Evolutionary conservation across 2,888 invertebrate genomes (phyloP), one percentile per base, ranked within the genome.

Genomic region (Protophormia terraenovae): DNA sequence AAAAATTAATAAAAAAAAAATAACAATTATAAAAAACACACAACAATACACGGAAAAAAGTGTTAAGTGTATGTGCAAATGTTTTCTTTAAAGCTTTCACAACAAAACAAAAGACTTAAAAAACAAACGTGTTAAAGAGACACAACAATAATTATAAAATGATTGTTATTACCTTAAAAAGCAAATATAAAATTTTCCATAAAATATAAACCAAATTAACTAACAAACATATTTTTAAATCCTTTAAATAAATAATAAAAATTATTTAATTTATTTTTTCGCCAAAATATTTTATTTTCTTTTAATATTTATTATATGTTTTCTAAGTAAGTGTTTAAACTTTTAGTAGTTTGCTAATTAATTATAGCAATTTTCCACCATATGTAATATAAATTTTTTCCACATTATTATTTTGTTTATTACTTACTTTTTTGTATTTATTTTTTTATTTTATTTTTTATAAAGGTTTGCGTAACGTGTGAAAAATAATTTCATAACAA

Each of bases 381-480:
- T 60, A 60, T 38, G 6, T 45, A n/a, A n/a, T n/a, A n/a, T 55
- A 60, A 27, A 35, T 47, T 75, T 38, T 38, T 81, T 19, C 8
- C 7, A 19, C 12, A 35, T 67, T 69, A 50, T 35, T 60, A 24
- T 27, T 64, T 64, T 66, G 58, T 67, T 19, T 24, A n/a, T 27
- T 38, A n/a, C n/a, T n/a, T n/a, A n/a, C n/a, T 38, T 38, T 38
- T 24, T 0, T 62, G 6, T 53, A 27, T 7, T 16, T 45, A 38
- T 45, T 55, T 19, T 72, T 27, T n/a, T n/a, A n/a, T n/a, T n/a
- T n/a, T n/a, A n/a, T n/a, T n/a, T n/a, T n/a, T n/a, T n/a, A n/a
- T n/a, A n/a, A n/a, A n/a, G 8, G 12, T 77, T 82, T 85, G 85
- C 85, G 75, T 82, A 85, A 85, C 82, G 85, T 79, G 75, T 85